These are phyloP conservation scores for Malurus melanocephalus DNA, from an alignment of 2,113 vertebrate genomes.

Conservation along the genomic window DNA sequence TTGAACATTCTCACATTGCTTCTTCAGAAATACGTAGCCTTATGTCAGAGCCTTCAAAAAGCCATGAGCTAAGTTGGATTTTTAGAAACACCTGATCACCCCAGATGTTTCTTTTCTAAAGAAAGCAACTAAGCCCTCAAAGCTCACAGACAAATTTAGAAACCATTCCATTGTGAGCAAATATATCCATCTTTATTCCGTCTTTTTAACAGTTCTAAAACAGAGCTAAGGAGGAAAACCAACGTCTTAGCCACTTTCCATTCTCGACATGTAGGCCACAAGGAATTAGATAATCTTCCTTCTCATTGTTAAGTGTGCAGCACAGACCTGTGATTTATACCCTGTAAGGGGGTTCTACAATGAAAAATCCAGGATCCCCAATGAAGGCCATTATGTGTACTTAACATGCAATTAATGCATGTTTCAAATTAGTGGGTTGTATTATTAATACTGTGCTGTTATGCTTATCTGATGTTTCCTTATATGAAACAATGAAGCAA, in stretches of 20 bases:
- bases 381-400: not conserved
- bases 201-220: not conserved
- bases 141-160: not conserved
- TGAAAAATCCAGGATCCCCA: not conserved
- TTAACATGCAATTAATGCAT: slow-evolving; percentile 12
- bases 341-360: not conserved
- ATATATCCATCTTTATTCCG: not conserved
- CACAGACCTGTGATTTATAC: not conserved
- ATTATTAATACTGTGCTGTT: slow-evolving; percentile 19
- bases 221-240: not conserved
- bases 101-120: not conserved
- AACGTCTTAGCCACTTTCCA: not conserved
- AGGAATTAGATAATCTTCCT: not conserved
- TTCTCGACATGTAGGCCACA: not conserved
- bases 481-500: slow-evolving; percentile 59
- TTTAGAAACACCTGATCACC: not conserved
- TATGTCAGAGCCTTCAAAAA: not conserved
- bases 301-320: not conserved
- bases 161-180: not conserved
- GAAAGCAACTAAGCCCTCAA: not conserved
- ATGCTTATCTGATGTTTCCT: slow-evolving; percentile 42
- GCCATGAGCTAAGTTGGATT: not conserved
- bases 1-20: accelerated
- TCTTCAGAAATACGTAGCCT: not conserved
- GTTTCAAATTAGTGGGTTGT: slow-evolving; percentile 19